These are phyloP conservation scores for Onychomys arenicola DNA, from an alignment of 2,797 vertebrate species.

Conservation along the genomic window DNA sequence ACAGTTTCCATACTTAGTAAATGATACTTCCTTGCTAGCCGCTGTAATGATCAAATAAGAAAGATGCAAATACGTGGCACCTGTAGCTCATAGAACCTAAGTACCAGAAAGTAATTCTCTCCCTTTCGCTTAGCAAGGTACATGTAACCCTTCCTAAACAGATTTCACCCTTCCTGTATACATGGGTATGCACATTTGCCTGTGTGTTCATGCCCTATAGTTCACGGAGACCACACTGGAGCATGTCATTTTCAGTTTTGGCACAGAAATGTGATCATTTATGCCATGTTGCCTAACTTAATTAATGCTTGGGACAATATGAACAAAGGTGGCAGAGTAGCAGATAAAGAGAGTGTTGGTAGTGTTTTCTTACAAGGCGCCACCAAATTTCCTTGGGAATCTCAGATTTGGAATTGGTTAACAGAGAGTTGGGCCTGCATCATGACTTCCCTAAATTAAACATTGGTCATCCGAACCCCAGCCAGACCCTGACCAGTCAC, in stretches of 20 bases:
- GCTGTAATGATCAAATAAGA: constrained; percentile 9
- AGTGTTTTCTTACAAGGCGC: neutral
- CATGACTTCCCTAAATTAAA: neutral
- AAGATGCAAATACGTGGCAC: neutral
- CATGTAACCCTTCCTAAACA: neutral
- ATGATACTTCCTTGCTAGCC: neutral
- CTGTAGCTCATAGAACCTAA: neutral
- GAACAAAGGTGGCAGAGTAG: neutral
- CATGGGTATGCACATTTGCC: neutral
- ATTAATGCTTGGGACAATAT: constrained; percentile 6
- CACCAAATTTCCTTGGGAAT: neutral
- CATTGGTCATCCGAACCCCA: neutral
- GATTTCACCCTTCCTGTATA: neutral
- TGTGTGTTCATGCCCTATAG: neutral
- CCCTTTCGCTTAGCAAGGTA: neutral
- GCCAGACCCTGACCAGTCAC: neutral
- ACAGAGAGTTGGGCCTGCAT: neutral
- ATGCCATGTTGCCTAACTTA: constrained; percentile 7
- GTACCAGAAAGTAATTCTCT: neutral
- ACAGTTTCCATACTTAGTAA: neutral
- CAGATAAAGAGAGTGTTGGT: neutral
- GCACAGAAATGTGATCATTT: neutral
- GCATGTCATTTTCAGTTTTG: neutral
- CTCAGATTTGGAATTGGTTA: neutral
- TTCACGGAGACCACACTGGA: constrained; percentile 19